These are phyloP conservation scores for Thera britannica DNA, from an alignment of 2,888 invertebrate species.

Conservation along the genomic window DNA sequence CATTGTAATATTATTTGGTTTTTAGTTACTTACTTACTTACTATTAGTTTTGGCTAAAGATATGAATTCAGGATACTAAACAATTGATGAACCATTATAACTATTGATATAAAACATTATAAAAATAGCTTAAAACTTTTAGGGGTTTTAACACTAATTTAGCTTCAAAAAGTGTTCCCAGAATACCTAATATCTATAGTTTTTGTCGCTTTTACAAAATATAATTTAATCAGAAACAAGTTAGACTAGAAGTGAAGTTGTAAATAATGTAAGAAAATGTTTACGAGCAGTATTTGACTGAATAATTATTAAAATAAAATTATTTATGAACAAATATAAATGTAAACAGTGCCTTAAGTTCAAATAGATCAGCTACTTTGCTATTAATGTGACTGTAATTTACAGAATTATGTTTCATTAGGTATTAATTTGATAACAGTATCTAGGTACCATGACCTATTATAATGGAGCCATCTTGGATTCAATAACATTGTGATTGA, in stretches of 20 bases:
- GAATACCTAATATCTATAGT: too few relatives aligned
- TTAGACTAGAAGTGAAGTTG: background rate
- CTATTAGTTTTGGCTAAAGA: constrained; percentile 2
- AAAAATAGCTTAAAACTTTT: too few relatives aligned
- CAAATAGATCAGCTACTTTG: background rate
- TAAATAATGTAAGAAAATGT: constrained; percentile 1
- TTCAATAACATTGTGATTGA: too few relatives aligned
- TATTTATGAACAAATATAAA: background rate
- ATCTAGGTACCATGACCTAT: too few relatives aligned
- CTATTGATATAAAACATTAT: too few relatives aligned
- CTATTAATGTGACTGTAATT: constrained; percentile 12
- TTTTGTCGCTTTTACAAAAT: too few relatives aligned
- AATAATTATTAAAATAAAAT: constrained; percentile 13
- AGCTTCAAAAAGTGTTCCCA: too few relatives aligned
- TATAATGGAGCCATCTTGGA: too few relatives aligned
- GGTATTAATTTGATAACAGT: too few relatives aligned
- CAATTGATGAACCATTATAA: background rate
- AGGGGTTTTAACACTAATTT: too few relatives aligned
- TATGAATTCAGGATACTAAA: constrained; percentile 8
- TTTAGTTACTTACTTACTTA: constrained; percentile 3
- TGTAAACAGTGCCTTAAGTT: constrained; percentile 23
- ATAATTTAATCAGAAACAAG: background rate
- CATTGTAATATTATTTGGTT: constrained; percentile 1
- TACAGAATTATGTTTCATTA: too few relatives aligned
- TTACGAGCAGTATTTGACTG: constrained; percentile 18